phyloP scores from a whole-genome alignment of 2,113 vertebrate species.

The Helogale parvula region DNA sequence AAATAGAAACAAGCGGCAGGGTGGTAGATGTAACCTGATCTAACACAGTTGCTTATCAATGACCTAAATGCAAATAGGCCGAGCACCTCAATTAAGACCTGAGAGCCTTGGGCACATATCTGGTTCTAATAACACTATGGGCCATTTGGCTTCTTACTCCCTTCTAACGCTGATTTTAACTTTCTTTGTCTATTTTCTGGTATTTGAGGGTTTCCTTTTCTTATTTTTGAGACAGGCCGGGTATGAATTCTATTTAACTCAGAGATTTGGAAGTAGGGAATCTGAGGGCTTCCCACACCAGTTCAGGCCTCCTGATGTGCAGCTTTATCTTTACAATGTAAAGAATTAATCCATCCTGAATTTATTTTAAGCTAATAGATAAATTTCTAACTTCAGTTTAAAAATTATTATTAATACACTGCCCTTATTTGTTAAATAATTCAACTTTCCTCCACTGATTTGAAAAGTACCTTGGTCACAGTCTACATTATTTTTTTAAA shows the following conservation, averaged over 20 bases:
- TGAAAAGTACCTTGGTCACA: not conserved
- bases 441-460: not conserved
- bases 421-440: not conserved
- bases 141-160: not conserved
- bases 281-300: not conserved
- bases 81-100: not conserved
- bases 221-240: not conserved
- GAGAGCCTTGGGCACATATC: not conserved
- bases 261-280: not conserved
- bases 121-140: not conserved
- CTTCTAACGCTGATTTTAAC: not conserved
- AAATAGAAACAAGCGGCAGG: constrained; percentile 1
- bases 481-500: no score
- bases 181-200: not conserved
- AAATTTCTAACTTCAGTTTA: constrained; percentile 13
- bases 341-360: not conserved
- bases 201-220: not conserved
- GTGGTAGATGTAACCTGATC: not conserved
- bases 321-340: not conserved
- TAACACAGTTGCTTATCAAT: not conserved
- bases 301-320: not conserved
- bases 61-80: not conserved
- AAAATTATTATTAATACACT: not conserved
- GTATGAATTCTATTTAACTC: constrained; percentile 4
- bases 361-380: not conserved